Evolutionary conservation across 2,113 vertebrate genomes (phyloP).

Genomic region (Nesogale talazaci): DNA sequence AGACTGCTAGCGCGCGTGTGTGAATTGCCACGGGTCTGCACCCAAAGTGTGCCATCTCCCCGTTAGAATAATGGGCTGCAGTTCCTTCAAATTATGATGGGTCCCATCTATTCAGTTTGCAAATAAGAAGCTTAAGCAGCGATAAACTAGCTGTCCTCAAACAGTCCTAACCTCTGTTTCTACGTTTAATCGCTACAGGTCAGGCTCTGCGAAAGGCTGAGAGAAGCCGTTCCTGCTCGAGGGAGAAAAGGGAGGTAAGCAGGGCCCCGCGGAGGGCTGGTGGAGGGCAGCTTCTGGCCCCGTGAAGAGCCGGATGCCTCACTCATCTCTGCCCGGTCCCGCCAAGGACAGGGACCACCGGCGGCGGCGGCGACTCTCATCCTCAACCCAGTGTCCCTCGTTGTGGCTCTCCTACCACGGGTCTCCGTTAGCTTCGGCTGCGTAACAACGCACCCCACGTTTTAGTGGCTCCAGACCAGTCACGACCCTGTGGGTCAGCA

Average conservation of each 20-base stretch:
- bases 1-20: constrained; percentile 45
- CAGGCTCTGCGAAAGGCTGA: constrained; percentile 59
- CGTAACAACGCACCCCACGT: not conserved
- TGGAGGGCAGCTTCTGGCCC: not conserved
- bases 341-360: not conserved
- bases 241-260: constrained; percentile 75
- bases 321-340: not conserved
- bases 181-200: constrained; percentile 67
- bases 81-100: constrained; percentile 79
- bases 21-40: constrained; percentile 68
- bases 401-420: not conserved
- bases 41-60: constrained; percentile 66
- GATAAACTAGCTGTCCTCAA: constrained; percentile 21
- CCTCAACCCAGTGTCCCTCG: not conserved
- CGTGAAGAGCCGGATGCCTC: not conserved
- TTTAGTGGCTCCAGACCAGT: not conserved
- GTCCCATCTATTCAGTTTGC: constrained; percentile 56
- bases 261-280: too few relatives aligned
- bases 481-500: not conserved
- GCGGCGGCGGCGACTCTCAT: not conserved
- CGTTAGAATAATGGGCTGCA: constrained; percentile 73
- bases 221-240: constrained; percentile 56
- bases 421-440: not conserved
- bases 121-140: constrained; percentile 25
- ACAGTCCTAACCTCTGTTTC: constrained; percentile 70